Evolutionary conservation across 2,888 invertebrate genomes (phyloP).

Genomic region (Chymomyza fuscimana): DNA sequence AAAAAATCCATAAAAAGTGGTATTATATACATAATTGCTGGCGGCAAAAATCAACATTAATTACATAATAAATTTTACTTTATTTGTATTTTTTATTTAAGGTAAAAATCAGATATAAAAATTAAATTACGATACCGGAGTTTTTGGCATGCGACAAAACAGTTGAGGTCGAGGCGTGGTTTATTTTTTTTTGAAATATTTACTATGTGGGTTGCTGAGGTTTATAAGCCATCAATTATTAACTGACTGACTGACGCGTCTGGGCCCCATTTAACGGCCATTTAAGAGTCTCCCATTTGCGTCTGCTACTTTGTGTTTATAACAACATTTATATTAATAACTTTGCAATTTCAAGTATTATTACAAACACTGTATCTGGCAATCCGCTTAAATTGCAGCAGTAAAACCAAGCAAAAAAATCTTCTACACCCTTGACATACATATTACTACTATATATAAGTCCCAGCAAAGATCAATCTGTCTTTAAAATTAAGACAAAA

Average conservation of each 20-base stretch:
- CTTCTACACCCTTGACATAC: constrained; percentile 55
- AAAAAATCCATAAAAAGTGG: constrained; percentile 12
- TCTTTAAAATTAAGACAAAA: constrained; percentile 22
- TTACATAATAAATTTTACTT: constrained; percentile 55
- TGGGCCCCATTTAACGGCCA: neutral
- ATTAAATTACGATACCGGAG: neutral
- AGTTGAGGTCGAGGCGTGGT: neutral
- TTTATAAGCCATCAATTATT: neutral
- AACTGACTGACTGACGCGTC: neutral
- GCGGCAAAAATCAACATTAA: constrained; percentile 33
- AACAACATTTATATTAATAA: constrained; percentile 59
- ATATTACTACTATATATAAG: constrained; percentile 2
- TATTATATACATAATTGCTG: neutral
- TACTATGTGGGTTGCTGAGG: neutral
- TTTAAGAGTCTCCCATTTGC: neutral
- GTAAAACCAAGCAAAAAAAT: constrained; percentile 29
- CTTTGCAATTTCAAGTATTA: constrained; percentile 60
- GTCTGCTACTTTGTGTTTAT: constrained; percentile 19
- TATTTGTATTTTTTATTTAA: constrained; percentile 31
- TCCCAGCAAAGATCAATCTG: constrained; percentile 29
- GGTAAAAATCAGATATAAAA: constrained; percentile 22
- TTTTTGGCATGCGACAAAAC: neutral
- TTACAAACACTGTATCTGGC: constrained; percentile 25
- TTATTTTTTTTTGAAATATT: neutral
- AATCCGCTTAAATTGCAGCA: constrained; percentile 40